A percentile compares a stretch with the other conserved stretches of the same genome.
Evolutionary conservation across 2,888 invertebrate genomes (phyloP).

Genomic region (Trilocha varians): DNA sequence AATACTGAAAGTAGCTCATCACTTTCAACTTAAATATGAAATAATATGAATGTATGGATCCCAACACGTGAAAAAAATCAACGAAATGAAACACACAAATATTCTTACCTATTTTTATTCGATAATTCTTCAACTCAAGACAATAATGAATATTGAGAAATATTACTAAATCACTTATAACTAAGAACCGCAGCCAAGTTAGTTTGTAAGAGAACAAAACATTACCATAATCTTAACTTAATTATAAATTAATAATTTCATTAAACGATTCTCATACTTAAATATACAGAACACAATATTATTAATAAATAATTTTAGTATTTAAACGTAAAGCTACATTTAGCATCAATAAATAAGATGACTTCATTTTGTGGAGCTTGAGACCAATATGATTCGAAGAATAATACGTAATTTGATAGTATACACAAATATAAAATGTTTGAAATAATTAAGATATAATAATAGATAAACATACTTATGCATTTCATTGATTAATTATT

Average conservation of each 20-base stretch:
- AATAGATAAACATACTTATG: background rate
- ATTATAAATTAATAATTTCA: constrained; percentile 42
- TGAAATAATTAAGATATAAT: background rate
- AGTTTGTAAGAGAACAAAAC: constrained; percentile 28
- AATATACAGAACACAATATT: constrained; percentile 66
- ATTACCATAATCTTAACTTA: constrained; percentile 54
- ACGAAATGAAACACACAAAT: constrained; percentile 23
- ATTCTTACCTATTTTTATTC: constrained; percentile 53
- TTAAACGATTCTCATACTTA: constrained; percentile 49
- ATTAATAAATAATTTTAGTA: constrained; percentile 63
- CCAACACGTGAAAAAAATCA: no score
- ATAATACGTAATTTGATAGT: background rate
- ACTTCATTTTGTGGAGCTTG: constrained; percentile 58
- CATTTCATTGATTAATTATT: no score
- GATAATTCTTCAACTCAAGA: constrained; percentile 59
- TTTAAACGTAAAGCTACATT: constrained; percentile 48
- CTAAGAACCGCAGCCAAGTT: constrained; percentile 25
- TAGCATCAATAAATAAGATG: constrained; percentile 67
- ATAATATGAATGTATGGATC: no score
- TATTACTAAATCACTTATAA: constrained; percentile 43
- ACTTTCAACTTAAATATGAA: no score
- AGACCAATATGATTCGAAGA: constrained; percentile 1
- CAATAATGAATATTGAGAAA: constrained; percentile 41
- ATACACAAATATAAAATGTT: background rate
- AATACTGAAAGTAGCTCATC: no score